phyloP scores from a whole-genome alignment of 1,140 invertebrate genomes.

The Popillia japonica region DNA sequence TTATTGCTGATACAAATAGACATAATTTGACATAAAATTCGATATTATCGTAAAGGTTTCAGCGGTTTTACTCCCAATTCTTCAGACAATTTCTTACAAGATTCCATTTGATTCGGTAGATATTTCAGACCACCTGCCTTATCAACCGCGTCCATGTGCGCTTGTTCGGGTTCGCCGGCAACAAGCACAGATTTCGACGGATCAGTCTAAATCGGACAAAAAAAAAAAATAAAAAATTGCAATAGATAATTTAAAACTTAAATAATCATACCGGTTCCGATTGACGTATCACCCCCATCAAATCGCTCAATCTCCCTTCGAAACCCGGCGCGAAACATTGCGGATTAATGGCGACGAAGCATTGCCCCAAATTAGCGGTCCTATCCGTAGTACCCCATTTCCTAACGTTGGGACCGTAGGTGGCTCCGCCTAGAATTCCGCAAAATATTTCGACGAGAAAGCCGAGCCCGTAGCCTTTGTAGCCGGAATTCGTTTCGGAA shows the following conservation, averaged over 20 bases:
- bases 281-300: slow-evolving; percentile 46
- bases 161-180: slow-evolving; percentile 85
- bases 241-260: slow-evolving; percentile 4
- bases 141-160: slow-evolving; percentile 72
- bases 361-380: slow-evolving; percentile 86
- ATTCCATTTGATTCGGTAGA: slow-evolving; percentile 76
- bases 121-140: slow-evolving; percentile 80
- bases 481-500: slow-evolving; percentile 78
- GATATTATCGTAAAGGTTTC: slow-evolving; percentile 59
- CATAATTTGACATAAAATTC: too few species aligned
- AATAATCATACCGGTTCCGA: slow-evolving; percentile 47
- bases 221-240: background rate
- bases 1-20: too few species aligned
- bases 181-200: slow-evolving; percentile 74
- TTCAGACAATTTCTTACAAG: slow-evolving; percentile 64
- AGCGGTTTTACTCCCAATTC: slow-evolving; percentile 67
- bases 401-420: slow-evolving; percentile 75
- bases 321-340: slow-evolving; percentile 84
- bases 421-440: slow-evolving; percentile 72
- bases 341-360: slow-evolving; percentile 90
- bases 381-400: slow-evolving; percentile 74
- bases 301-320: slow-evolving; percentile 70
- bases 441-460: slow-evolving; percentile 88
- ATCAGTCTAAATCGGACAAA: slow-evolving; percentile 65
- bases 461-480: slow-evolving; percentile 90